phyloP scores from a whole-genome alignment of 2,113 vertebrate genomes.

The Limanda limanda region DNA sequence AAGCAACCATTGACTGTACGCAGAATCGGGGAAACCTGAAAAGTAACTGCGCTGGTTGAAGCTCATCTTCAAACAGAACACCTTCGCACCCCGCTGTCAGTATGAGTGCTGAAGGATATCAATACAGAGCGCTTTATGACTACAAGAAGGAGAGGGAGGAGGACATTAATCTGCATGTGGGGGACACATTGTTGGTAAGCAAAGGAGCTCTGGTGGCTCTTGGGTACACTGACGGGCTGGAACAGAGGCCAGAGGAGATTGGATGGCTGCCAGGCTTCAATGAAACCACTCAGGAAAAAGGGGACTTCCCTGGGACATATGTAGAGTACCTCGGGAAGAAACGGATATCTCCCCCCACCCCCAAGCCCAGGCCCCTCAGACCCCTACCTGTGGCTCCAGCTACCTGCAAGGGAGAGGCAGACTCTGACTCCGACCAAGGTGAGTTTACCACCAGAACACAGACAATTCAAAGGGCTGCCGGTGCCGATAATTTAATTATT shows the following conservation, averaged over 20 bases:
- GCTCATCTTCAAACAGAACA: constrained; percentile 18
- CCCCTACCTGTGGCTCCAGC: constrained; percentile 94
- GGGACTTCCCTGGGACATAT: constrained; percentile 98
- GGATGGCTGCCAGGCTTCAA: constrained; percentile 97
- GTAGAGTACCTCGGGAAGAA: constrained; percentile 96
- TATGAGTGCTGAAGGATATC: constrained; percentile 97
- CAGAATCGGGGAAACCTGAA: constrained; percentile 32
- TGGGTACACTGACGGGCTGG: constrained; percentile 91
- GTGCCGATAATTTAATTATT: not conserved
- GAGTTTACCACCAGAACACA: constrained; percentile 55
- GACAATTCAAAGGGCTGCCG: too few relatives aligned
- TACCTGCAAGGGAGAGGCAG: constrained; percentile 83
- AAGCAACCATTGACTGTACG: constrained; percentile 20
- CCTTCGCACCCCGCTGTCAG: constrained; percentile 69
- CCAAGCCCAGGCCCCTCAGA: constrained; percentile 93
- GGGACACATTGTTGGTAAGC: constrained; percentile 93
- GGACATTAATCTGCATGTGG: constrained; percentile 94
- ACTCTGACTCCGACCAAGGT: constrained; percentile 93
- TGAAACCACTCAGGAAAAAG: constrained; percentile 95
- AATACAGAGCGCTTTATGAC: constrained; percentile 95
- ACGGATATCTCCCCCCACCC: constrained; percentile 94
- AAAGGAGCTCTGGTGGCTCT: constrained; percentile 91
- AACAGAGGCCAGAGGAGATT: constrained; percentile 93
- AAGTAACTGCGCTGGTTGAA: constrained; percentile 27
- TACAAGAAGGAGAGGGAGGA: constrained; percentile 97